Evolutionary conservation across 2,113 vertebrate species (phyloP).

Genomic region (Clarias gariepinus): DNA sequence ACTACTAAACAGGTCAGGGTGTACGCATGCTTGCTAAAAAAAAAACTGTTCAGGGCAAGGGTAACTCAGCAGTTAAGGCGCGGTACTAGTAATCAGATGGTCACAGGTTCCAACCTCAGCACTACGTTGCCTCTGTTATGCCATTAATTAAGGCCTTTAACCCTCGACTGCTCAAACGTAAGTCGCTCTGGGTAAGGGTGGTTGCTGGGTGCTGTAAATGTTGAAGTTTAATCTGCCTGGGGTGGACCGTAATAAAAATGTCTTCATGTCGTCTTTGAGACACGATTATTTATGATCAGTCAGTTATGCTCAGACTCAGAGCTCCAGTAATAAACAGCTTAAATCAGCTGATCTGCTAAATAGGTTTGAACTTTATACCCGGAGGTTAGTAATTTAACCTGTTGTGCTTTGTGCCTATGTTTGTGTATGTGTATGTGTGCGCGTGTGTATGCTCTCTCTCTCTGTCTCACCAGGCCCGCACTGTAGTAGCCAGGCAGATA

Average conservation of each 20-base stretch:
- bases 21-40: not conserved
- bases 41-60: not conserved
- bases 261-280: not conserved
- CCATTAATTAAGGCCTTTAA: too few relatives aligned
- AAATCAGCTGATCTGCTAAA: not conserved
- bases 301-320: not conserved
- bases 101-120: too few relatives aligned
- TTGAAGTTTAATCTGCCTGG: not conserved
- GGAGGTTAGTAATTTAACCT: slow-evolving; percentile 25
- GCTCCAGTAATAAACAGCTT: slow-evolving; percentile 28
- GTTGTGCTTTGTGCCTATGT: not conserved
- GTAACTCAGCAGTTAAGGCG: too few relatives aligned
- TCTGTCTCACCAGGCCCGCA: slow-evolving; percentile 76
- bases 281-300: not conserved
- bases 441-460: not conserved
- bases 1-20: not conserved
- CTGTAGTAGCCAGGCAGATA: slow-evolving; percentile 83
- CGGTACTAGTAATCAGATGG: too few relatives aligned
- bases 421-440: slow-evolving; percentile 25
- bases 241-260: not conserved
- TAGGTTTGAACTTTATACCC: slow-evolving; percentile 26
- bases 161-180: too few relatives aligned
- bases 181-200: too few relatives aligned
- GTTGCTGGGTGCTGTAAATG: too few relatives aligned
- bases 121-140: too few relatives aligned